Evolutionary conservation across 2,797 vertebrate species (phyloP).

Genomic region (Gymnoscopelus microlampas): DNA sequence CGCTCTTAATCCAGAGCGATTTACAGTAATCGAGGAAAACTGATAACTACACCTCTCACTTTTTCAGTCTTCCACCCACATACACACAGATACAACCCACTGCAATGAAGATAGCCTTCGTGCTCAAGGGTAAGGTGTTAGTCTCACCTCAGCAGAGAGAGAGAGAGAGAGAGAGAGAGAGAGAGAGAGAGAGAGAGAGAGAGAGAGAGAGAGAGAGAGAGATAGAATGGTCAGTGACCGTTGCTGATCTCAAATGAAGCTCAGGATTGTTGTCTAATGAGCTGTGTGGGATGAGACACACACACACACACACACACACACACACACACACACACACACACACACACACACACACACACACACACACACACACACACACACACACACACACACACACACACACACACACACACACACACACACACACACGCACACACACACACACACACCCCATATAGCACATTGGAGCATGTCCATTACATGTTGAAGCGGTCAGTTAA

Average conservation of each 20-base stretch:
- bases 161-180: conserved; percentile 25
- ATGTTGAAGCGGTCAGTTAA: conserved; percentile 69
- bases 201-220: too few relatives aligned
- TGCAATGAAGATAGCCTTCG: neutral
- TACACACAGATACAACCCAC: neutral
- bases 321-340: conserved; percentile 36
- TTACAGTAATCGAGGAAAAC: too few relatives aligned
- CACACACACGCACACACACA: too few relatives aligned
- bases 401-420: too few relatives aligned
- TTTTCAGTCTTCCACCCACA: neutral
- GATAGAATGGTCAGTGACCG: conserved; percentile 34
- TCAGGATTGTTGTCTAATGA: conserved; percentile 69
- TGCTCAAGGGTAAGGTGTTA: conserved; percentile 8
- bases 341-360: conserved; percentile 29
- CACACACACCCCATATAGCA: neutral
- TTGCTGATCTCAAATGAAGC: conserved; percentile 65
- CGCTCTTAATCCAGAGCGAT: too few relatives aligned
- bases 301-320: conserved; percentile 44
- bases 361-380: conserved; percentile 26
- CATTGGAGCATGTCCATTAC: conserved; percentile 45
- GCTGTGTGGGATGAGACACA: conserved; percentile 66
- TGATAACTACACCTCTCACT: too few relatives aligned
- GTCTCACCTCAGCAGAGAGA: neutral
- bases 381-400: conserved; percentile 38
- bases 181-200: too few relatives aligned